A percentile compares a stretch with the other conserved stretches of the same genome.
phyloP scores from a whole-genome alignment of 2,888 invertebrate species.

The Parascotia fuliginaria region DNA sequence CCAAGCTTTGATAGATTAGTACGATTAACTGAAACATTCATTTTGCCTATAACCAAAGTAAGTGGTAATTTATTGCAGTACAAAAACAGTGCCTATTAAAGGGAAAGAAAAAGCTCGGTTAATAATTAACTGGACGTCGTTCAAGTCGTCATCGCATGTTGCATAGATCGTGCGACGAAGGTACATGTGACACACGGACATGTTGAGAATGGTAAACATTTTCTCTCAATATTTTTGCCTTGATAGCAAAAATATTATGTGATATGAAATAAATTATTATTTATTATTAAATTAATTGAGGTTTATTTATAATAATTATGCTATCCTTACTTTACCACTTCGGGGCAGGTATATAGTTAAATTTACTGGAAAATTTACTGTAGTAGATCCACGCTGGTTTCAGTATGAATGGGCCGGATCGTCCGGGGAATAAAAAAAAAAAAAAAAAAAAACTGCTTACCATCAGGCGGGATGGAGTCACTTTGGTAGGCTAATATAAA shows the following conservation, averaged over 20 bases:
- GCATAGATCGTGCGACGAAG: conserved; percentile 19
- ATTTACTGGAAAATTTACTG: too few species aligned
- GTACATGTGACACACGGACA: conserved; percentile 1
- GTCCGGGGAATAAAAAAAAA: too few species aligned
- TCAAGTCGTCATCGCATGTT: conserved; percentile 30
- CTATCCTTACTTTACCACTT: too few species aligned
- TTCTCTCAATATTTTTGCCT: neutral
- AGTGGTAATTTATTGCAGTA: conserved; percentile 17
- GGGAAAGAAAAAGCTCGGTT: conserved; percentile 26
- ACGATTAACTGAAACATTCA: neutral
- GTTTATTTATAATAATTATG: too few species aligned
- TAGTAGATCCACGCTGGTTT: too few species aligned
- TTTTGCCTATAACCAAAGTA: conserved; percentile 15
- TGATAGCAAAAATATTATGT: neutral
- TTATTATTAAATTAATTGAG: too few species aligned
- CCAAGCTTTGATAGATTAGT: conserved; percentile 1
- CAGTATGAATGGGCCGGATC: too few species aligned
- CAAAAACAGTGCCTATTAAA: conserved; percentile 30
- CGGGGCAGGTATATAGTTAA: too few species aligned
- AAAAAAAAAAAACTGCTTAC: too few species aligned
- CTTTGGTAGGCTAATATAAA: too few species aligned
- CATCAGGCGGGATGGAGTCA: too few species aligned
- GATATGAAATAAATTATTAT: too few species aligned
- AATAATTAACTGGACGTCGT: conserved; percentile 30
- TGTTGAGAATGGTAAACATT: neutral